These are phyloP conservation scores for Nematopogon swammerdamellus DNA, from an alignment of 2,888 invertebrate genomes.

Conservation along the genomic window DNA sequence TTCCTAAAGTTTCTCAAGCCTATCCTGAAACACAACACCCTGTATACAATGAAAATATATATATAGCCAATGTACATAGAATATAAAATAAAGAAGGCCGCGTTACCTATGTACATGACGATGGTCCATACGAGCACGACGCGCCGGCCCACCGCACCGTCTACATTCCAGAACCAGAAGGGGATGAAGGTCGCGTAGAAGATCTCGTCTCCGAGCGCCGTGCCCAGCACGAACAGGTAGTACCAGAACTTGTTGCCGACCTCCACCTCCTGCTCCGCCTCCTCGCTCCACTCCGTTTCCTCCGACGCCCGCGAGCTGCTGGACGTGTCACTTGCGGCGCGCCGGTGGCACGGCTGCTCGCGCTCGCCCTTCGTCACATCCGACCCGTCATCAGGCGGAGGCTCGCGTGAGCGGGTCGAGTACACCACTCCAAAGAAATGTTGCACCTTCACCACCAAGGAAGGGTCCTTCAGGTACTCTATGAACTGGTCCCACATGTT, in stretches of 20 bases:
- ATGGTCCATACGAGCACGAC: slow-evolving; percentile 80
- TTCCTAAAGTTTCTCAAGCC: too few species aligned
- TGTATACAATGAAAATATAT: too few species aligned
- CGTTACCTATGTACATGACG: slow-evolving; percentile 78
- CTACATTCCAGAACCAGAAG: slow-evolving; percentile 93
- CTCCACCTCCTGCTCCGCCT: slow-evolving; percentile 31
- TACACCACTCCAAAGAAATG: slow-evolving; percentile 72
- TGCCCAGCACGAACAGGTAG: slow-evolving; percentile 80
- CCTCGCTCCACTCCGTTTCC: slow-evolving; percentile 32
- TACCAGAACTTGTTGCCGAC: slow-evolving; percentile 78
- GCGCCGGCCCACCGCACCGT: slow-evolving; percentile 80
- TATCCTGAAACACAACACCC: too few species aligned
- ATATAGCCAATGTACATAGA: too few species aligned
- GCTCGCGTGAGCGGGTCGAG: slow-evolving; percentile 21
- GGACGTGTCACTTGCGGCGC: slow-evolving; percentile 36
- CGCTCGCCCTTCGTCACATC: slow-evolving; percentile 22
- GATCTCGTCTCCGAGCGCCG: slow-evolving; percentile 84
- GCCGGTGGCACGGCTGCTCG: slow-evolving; percentile 31
- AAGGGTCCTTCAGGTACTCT: slow-evolving; percentile 70
- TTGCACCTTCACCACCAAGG: slow-evolving; percentile 75
- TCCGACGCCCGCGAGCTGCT: slow-evolving; percentile 37
- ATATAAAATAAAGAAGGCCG: slow-evolving; percentile 2
- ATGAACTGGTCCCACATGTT: slow-evolving; percentile 52
- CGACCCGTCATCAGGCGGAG: slow-evolving; percentile 13
- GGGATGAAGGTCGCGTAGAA: slow-evolving; percentile 92